Evolutionary conservation across 2,113 vertebrate genomes (phyloP), one percentile per base, ranked within the genome.

Genomic region (Scytalopus superciliaris): DNA sequence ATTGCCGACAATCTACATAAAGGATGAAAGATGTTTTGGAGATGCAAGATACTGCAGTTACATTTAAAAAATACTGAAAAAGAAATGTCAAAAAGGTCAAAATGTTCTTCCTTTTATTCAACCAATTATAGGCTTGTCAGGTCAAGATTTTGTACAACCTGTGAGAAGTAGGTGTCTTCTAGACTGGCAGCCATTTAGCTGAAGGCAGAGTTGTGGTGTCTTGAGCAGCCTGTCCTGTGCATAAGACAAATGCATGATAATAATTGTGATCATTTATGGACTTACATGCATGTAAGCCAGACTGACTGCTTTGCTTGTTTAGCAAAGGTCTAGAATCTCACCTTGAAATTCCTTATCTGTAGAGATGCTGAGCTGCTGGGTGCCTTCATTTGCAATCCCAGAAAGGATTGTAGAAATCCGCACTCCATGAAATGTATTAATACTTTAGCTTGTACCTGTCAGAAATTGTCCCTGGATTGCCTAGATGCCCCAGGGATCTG

Each of bases 381-480:
- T 83, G 47, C 42, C 91, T 45, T 92, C 75, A 78, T 92, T 93
- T 86, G 19, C 64, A 93, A 27, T 74, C 60, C 49, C 64, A 78
- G 74, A 76, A 94, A 60, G 72, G 72, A 74, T 3, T 88, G 73
- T 72, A 84, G 82, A 90, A 90, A 91, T 93, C 70, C 40, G 52
- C 40, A 39, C 31, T 81, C 60, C 64, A 63, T 95, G 69, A 83
- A 83, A 83, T 91, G 70, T 94, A 79, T 84, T 95, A 90, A 87
- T 96, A 67, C 64, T 33, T 91, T 55, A 74, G 45, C 62, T 89
- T 76, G 55, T 89, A 86, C 72, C 64, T 74, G 77, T 89, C 89
- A 89, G 37, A 88, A 77, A 66, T 82, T 17, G n/a, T 83, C 78
- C 57, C 45, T 85, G 63, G 30, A 49, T 85, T 87, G 82, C 89